These are phyloP conservation scores for Halocynthia aurantium DNA, from an alignment of 23 tunicate genomes.

Conservation along the genomic window DNA sequence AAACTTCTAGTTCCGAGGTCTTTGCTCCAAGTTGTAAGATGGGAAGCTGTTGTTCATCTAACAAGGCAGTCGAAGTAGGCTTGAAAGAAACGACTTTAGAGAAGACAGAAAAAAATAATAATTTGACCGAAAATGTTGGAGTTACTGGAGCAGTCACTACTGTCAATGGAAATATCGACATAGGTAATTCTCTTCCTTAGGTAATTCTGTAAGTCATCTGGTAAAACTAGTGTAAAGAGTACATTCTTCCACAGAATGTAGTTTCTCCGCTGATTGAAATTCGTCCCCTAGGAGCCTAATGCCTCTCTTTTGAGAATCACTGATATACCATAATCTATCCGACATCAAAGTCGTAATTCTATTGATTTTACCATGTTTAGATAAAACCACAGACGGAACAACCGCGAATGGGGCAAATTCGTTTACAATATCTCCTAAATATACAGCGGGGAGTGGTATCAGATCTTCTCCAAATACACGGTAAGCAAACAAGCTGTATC, in stretches of 20 bases:
- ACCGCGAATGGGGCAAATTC: too few species aligned
- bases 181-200: neutral
- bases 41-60: conserved; percentile 8
- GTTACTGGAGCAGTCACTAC: neutral
- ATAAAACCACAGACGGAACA: too few species aligned
- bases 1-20: too few species aligned
- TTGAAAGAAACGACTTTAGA: neutral
- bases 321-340: neutral
- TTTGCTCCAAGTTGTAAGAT: neutral
- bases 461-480: too few species aligned
- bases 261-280: neutral
- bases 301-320: neutral
- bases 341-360: neutral
- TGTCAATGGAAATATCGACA: neutral
- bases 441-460: neutral
- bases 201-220: too few species aligned
- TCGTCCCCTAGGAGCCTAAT: too few species aligned
- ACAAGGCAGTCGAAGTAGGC: neutral
- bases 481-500: neutral
- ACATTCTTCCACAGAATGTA: too few species aligned
- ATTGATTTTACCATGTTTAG: too few species aligned
- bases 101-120: neutral
- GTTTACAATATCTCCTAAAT: conserved; percentile 5
- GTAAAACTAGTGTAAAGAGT: too few species aligned
- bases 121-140: neutral